A percentile compares a stretch with the other conserved stretches of the same genome.
phyloP scores from a whole-genome alignment of 2,797 vertebrate species.

The Okamejei kenojei region DNA sequence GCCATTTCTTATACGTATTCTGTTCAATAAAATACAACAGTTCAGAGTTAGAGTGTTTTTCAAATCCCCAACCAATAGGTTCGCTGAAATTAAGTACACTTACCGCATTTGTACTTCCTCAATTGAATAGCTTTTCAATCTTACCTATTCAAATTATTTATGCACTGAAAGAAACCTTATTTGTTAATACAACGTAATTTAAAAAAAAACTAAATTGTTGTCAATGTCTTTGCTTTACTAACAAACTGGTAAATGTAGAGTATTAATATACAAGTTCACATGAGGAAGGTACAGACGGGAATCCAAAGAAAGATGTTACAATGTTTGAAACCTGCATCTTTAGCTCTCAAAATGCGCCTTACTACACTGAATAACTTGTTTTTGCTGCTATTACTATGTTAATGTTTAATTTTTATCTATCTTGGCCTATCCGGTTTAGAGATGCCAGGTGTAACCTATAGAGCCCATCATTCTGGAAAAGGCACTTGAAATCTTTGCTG shows the following conservation, averaged over 20 bases:
- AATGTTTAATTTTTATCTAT: too few species aligned
- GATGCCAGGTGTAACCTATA: background rate
- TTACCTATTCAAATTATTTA: background rate
- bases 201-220: background rate
- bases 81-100: background rate
- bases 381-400: background rate
- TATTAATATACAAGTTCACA: background rate
- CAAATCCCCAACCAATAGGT: background rate
- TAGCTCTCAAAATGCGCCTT: background rate
- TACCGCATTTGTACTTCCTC: background rate
- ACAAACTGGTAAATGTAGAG: background rate
- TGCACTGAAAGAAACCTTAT: background rate
- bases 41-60: background rate
- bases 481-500: background rate
- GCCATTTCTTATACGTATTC: conserved; percentile 52
- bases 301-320: background rate
- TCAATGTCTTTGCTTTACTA: background rate
- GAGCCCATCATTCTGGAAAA: background rate
- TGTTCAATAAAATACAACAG: conserved; percentile 45
- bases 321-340: background rate
- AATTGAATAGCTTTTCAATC: conserved; percentile 1
- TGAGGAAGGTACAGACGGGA: background rate
- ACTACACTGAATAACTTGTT: background rate
- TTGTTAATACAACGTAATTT: background rate
- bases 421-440: background rate